Conservation (phyloP, 2,888 invertebrate genomes). For the Cerceris rybyensis region DNA sequence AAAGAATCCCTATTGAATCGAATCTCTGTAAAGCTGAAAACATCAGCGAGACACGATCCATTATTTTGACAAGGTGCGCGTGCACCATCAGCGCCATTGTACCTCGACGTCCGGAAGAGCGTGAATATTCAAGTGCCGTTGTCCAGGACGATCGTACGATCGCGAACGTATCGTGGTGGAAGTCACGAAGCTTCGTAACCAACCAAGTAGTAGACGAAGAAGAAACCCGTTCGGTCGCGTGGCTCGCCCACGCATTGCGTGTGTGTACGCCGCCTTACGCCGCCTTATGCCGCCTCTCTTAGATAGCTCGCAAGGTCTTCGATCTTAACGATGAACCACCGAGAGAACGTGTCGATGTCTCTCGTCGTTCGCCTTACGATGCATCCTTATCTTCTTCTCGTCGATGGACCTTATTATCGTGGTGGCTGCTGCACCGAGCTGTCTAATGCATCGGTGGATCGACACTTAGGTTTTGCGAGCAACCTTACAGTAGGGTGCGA, state of each 20-base stretch:
- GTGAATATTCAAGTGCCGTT: conserved; percentile 63
- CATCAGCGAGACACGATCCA: conserved; percentile 8
- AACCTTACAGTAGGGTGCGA: conserved; percentile 35
- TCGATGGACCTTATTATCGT: conserved; percentile 56
- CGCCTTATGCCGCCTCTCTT: conserved; percentile 26
- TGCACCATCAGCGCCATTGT: conserved; percentile 29
- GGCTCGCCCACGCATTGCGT: conserved; percentile 80
- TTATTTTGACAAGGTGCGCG: conserved; percentile 52
- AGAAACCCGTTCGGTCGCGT: conserved; percentile 81
- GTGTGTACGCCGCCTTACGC: conserved; percentile 53
- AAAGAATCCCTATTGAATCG: no score
- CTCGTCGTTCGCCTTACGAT: conserved; percentile 28
- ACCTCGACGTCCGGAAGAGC: conserved; percentile 44
- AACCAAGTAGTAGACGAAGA: conserved; percentile 41
- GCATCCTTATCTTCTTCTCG: conserved; percentile 41
- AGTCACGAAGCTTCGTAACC: conserved; percentile 60
- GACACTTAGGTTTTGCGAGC: conserved; percentile 41
- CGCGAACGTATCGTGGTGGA: conserved; percentile 46
- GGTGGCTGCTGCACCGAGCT: conserved; percentile 28
- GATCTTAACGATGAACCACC: conserved; percentile 60
- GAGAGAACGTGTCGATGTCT: conserved; percentile 50
- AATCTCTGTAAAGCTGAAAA: neutral
- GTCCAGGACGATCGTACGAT: conserved; percentile 47
- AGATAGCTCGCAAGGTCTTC: conserved; percentile 55
- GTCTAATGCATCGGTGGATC: conserved; percentile 48